phyloP scores from a whole-genome alignment of 2,113 vertebrate genomes.

The Labeo rohita region DNA sequence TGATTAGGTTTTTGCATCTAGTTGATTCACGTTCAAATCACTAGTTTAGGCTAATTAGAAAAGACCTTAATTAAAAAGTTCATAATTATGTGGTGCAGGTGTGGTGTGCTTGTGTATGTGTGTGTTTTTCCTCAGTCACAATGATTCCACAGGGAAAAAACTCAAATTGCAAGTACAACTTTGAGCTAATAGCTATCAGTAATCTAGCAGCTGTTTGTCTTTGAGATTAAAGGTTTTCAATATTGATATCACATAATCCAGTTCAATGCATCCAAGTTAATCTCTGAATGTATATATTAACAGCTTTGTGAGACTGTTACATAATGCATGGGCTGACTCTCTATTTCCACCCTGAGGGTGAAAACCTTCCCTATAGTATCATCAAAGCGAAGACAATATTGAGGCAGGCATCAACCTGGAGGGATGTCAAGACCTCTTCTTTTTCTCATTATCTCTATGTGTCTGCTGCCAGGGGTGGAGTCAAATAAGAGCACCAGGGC shows the following conservation, averaged over 20 bases:
- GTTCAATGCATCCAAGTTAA: neutral
- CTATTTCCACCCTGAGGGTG: neutral
- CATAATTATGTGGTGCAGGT: neutral
- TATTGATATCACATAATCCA: neutral
- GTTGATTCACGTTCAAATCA: neutral
- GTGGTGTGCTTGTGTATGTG: neutral
- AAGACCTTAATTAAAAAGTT: constrained; percentile 4
- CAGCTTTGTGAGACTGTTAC: constrained; percentile 16
- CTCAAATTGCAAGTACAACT: neutral
- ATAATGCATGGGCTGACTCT: constrained; percentile 26
- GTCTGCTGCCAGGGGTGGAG: constrained; percentile 28
- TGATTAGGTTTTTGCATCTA: constrained; percentile 3
- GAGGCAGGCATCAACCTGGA: constrained; percentile 34
- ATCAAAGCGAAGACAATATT: constrained; percentile 22
- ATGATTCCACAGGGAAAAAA: neutral
- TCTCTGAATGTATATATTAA: neutral
- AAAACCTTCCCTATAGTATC: neutral
- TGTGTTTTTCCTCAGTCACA: neutral
- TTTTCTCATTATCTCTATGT: constrained; percentile 43
- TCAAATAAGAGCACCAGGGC: constrained; percentile 1
- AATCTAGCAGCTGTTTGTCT: neutral
- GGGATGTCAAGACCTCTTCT: constrained; percentile 44
- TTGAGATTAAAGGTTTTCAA: neutral
- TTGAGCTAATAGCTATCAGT: neutral
- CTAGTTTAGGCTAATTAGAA: constrained; percentile 3